Percentiles rank a stretch among this genome's conserved stretches.
phyloP scores from a whole-genome alignment of 2,113 vertebrate species.

The Pitta sordida region DNA sequence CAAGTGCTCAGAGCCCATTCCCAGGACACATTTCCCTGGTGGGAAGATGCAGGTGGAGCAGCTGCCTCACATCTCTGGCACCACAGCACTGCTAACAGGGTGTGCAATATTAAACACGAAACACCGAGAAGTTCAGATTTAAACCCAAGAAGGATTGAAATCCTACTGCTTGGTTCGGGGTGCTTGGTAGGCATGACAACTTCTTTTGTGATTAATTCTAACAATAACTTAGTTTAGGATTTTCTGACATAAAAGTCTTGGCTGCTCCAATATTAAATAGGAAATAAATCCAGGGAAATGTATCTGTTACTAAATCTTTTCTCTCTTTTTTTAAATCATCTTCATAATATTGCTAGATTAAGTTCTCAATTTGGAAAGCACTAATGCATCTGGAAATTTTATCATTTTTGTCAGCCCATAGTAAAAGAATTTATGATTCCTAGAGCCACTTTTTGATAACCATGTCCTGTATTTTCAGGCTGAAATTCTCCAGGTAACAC shows the following conservation, averaged over 20 bases:
- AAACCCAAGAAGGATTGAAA: neutral
- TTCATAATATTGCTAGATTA: constrained; percentile 7
- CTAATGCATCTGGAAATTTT: neutral
- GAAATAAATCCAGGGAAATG: neutral
- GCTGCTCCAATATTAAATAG: constrained; percentile 33
- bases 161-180: neutral
- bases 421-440: neutral
- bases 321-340: neutral
- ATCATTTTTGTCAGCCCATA: neutral
- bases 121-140: neutral
- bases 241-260: neutral
- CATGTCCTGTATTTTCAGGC: neutral
- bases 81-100: neutral
- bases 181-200: neutral
- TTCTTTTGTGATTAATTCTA: constrained; percentile 34
- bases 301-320: constrained; percentile 15
- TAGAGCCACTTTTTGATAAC: neutral
- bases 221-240: constrained; percentile 41
- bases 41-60: neutral
- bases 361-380: constrained; percentile 1
- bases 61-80: neutral
- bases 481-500: neutral
- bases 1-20: neutral
- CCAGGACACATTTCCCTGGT: neutral
- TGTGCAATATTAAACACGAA: neutral